Evolutionary conservation across 2,797 vertebrate genomes (phyloP), one percentile per base, ranked within the genome.

Genomic region (Acanthurus tractus): DNA sequence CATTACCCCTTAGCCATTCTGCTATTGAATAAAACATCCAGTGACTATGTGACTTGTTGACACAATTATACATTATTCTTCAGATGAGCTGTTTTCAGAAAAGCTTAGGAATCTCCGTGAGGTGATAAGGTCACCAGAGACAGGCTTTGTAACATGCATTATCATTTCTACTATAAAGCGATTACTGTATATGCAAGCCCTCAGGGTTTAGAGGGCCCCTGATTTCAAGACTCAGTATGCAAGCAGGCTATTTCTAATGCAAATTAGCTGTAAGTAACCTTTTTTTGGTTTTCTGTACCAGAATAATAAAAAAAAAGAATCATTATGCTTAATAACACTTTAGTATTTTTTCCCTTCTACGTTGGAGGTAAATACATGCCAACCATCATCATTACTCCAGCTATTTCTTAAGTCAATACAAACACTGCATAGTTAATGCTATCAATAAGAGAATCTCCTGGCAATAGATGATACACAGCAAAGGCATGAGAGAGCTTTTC

Each of bases 261-360:
- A 85, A 89, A 92, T 91, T 15, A 85, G 75, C 66, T 62, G 29
- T 58, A 65, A 82, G 77, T 88, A 76, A 0, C 79, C 50, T 84
- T 40, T 15, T 38, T 70, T 87, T 88, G 82, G 69, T 79, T 78
- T 23, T 75, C 68, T 74, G 59, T 3, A 29, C 25, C 25, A 29
- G 25, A 29, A 4, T 65, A 70, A 82, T 68, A 76, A 4, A 76
- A 36, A 4, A 25, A 65, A 63, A 36, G 8, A 12, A 57, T 63
- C 6, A 20, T 25, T 17, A 29, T 68, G 45, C 25, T 29, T 4
- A 29, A 29, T 29, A 29, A 29, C 25, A 29, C 25, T 29, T 29
- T 3, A 4, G 25, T 29, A 29, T 29, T 29, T 29, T 29, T 29
- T 29, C 25, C 25, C 25, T 5, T 48, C 0, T n/a, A 6, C 34